Evolutionary conservation across 2,113 vertebrate species (phyloP).

Genomic region (Leptobrachium ailaonicum): DNA sequence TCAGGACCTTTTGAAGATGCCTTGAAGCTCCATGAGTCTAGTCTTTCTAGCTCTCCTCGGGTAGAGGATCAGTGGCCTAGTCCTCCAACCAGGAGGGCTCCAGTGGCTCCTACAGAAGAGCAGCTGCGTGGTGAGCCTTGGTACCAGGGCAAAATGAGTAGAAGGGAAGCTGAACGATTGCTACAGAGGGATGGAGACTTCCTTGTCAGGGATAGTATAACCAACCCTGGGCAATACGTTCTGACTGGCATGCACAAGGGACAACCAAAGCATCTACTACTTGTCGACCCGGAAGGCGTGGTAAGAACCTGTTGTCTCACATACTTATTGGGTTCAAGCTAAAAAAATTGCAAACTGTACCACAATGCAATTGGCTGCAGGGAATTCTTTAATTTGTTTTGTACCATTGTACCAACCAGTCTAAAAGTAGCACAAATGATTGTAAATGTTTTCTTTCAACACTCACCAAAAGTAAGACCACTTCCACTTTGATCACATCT

Average conservation of each 20-base stretch:
- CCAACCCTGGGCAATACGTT: conserved; percentile 93
- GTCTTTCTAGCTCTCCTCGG: conserved; percentile 48
- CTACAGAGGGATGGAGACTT: conserved; percentile 89
- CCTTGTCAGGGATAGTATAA: conserved; percentile 90
- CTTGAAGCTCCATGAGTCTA: conserved; percentile 83
- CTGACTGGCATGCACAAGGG: conserved; percentile 91
- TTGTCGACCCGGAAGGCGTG: conserved; percentile 96
- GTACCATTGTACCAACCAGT: too few species aligned
- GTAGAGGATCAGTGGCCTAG: conserved; percentile 89
- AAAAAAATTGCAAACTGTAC: too few species aligned
- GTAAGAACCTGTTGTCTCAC: conserved; percentile 67
- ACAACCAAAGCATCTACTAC: conserved; percentile 90
- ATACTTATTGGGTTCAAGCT: neutral
- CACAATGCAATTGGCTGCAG: too few species aligned
- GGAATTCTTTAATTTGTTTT: too few species aligned
- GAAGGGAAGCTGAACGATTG: conserved; percentile 84
- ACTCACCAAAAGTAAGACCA: too few species aligned
- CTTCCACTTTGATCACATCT: too few species aligned
- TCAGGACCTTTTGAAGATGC: conserved; percentile 94
- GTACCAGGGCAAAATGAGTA: conserved; percentile 95
- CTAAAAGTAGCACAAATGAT: too few species aligned
- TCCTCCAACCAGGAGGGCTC: conserved; percentile 82
- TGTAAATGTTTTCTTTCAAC: too few species aligned
- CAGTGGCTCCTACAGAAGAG: conserved; percentile 89
- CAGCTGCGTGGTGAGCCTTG: conserved; percentile 85